Evolutionary conservation across 2,888 invertebrate species (phyloP).

Genomic region (Stramonita haemastoma): DNA sequence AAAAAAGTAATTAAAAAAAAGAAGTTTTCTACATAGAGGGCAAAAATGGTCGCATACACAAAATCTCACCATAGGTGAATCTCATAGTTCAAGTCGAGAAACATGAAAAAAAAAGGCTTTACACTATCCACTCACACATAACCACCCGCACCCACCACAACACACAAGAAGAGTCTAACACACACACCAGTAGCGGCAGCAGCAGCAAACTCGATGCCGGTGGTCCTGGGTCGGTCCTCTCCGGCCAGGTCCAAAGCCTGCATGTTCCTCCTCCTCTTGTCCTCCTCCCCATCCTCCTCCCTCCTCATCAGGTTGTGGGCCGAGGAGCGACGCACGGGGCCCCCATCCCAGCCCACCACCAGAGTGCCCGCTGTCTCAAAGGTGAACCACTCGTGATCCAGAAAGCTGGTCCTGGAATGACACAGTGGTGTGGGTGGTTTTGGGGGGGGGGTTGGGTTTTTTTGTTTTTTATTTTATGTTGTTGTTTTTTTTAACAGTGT

Average conservation of each 20-base stretch:
- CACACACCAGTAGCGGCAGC: constrained; percentile 70
- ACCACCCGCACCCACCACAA: not conserved
- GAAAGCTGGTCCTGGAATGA: constrained; percentile 67
- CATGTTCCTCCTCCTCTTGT: constrained; percentile 37
- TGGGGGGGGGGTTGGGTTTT: no score
- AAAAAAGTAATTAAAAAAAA: no score
- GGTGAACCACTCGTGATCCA: constrained; percentile 76
- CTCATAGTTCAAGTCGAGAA: no score
- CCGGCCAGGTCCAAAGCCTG: constrained; percentile 56
- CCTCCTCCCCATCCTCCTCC: constrained; percentile 20
- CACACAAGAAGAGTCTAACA: not conserved
- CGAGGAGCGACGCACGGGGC: constrained; percentile 59
- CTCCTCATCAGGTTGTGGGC: constrained; percentile 36
- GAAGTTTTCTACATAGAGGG: no score
- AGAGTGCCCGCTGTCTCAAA: constrained; percentile 75
- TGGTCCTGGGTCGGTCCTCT: constrained; percentile 59
- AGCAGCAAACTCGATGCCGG: constrained; percentile 75
- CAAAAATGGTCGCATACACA: no score
- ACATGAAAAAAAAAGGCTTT: no score
- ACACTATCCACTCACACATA: not conserved
- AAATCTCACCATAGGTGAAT: no score
- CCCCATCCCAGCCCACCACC: constrained; percentile 73
- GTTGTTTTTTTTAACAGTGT: no score
- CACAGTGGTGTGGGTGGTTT: not conserved
- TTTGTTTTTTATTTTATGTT: no score